Conservation (phyloP, 2,888 invertebrate species). For the Aleiodes alternator region DNA sequence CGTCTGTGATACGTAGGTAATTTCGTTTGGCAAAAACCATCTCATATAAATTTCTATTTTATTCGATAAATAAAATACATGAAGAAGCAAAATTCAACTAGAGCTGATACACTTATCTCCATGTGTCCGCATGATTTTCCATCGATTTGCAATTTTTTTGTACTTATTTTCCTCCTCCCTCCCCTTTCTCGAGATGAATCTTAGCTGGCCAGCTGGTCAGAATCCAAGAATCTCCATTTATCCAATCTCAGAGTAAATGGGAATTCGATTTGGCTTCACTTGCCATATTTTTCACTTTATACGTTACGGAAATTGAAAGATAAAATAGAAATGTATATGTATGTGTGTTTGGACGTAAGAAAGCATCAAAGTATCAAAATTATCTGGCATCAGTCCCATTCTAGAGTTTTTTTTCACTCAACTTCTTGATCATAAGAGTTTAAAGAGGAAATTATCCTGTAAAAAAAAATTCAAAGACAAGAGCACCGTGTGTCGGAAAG, state of each 20-base stretch:
- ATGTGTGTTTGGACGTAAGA: background rate
- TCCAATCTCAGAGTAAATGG: background rate
- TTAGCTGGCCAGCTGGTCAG: background rate
- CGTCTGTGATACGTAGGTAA: slow-evolving; percentile 30
- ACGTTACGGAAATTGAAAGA: slow-evolving; percentile 16
- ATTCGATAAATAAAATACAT: slow-evolving; percentile 20
- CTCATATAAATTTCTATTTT: no score
- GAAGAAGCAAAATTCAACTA: background rate
- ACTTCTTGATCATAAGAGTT: no score
- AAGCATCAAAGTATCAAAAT: background rate
- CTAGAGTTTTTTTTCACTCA: no score
- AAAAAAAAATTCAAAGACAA: no score
- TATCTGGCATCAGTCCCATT: slow-evolving; percentile 12
- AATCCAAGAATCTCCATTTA: slow-evolving; percentile 5
- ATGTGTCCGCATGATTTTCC: no score
- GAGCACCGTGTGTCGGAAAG: no score
- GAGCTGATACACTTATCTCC: no score
- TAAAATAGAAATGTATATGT: background rate
- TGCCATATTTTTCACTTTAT: slow-evolving; percentile 9
- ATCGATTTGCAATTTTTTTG: no score
- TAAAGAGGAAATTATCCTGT: no score
- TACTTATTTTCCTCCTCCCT: no score
- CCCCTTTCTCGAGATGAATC: no score
- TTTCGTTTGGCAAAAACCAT: slow-evolving; percentile 21
- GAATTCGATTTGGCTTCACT: slow-evolving; percentile 21